These are phyloP conservation scores for Apotomis turbidana DNA, from an alignment of 2,888 invertebrate genomes.

Conservation along the genomic window DNA sequence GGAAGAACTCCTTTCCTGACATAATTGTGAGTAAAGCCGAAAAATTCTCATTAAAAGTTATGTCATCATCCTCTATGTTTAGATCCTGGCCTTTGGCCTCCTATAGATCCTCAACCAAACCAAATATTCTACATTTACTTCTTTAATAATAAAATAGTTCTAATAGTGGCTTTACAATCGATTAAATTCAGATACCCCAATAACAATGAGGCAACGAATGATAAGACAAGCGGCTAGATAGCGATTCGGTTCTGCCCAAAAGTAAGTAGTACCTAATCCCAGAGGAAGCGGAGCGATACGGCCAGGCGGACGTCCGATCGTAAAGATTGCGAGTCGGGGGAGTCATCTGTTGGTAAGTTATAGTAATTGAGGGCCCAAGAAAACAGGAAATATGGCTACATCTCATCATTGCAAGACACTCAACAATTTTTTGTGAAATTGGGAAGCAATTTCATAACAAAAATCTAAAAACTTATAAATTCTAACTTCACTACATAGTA, in stretches of 20 bases:
- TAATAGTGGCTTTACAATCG: neutral
- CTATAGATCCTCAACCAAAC: too few species aligned
- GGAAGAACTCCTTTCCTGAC: too few species aligned
- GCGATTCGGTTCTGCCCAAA: slow-evolving; percentile 6
- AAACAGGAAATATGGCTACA: slow-evolving; percentile 10
- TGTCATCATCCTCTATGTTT: too few species aligned
- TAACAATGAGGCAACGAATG: neutral
- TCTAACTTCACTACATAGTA: too few species aligned
- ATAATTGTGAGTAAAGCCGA: too few species aligned
- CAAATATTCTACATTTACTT: too few species aligned
- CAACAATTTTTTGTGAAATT: neutral
- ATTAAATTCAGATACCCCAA: slow-evolving; percentile 3
- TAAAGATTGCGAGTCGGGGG: slow-evolving; percentile 28
- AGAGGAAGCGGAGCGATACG: slow-evolving; percentile 9
- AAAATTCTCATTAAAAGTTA: too few species aligned
- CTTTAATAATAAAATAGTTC: too few species aligned
- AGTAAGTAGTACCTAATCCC: slow-evolving; percentile 14
- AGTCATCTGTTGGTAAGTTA: slow-evolving; percentile 30
- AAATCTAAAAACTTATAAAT: neutral
- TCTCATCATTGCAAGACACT: neutral
- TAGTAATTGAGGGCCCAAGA: slow-evolving; percentile 29
- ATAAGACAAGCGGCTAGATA: slow-evolving; percentile 4
- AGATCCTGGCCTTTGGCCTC: too few species aligned
- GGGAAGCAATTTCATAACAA: neutral
- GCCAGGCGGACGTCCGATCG: slow-evolving; percentile 7